Evolutionary conservation across 1,140 invertebrate genomes (phyloP), one percentile per base, ranked within the genome.

Genomic region (Zaprionus tsacasi): DNA sequence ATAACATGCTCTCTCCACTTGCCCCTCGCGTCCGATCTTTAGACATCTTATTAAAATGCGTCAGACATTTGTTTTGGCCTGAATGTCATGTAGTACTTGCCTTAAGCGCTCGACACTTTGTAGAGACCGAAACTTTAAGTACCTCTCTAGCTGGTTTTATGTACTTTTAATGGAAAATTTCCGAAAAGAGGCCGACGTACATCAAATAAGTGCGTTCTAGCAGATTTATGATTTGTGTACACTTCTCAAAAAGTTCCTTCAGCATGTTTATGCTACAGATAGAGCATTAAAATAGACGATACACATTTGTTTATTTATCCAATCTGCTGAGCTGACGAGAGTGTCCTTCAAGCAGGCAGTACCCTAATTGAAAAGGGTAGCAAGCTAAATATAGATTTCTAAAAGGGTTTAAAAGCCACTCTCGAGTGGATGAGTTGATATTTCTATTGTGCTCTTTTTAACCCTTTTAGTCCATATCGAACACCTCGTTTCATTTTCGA

Each of bases 101-200:
- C 7, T 55, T 43, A 27, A 68, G 25, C 50, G 50, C 57, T 68
- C 64, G 48, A 64, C 68, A 81, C 55, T 85, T 78, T 58, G 67
- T 76, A 38, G 74, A 78, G 66, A 56, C 52, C 77, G 67, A 76
- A 56, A 33, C 27, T 43, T 74, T 50, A 30, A 78, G 66, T 59
- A 64, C 15, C 12, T 50, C 33, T 35, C 48, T 54, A 43, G 38
- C 15, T 63, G 69, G 79, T 85, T 85, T 82, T 76, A 88, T 82
- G 69, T 54, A 36, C 55, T 66, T 87, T 88, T 87, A 86, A 88
- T 65, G 79, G 67, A 81, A 76, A 82, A 65, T 87, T 55, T 45
- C 60, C 66, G 66, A 64, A 56, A 68, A 55, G 54, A 59, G 38
- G 36, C 50, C 30, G 13, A 65, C 63, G 30, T 30, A 36, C 38